Evolutionary conservation across 64 coral and sea anemone species (phyloP), one percentile per base, ranked within the genome.

Genomic region (Hydrozoanthus tunicans): DNA sequence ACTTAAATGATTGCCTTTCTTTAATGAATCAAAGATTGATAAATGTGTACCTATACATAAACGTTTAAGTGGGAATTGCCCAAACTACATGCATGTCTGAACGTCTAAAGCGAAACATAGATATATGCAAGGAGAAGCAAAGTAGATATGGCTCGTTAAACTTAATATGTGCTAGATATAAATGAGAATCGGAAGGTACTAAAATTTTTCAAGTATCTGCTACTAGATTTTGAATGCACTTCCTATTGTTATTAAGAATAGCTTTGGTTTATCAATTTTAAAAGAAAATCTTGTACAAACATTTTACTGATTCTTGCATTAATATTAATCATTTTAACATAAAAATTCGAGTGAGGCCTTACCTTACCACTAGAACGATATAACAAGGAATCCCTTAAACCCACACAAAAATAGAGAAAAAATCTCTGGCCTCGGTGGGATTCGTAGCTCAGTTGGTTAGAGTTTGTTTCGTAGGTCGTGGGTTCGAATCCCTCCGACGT

Each of bases 31-130:
- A 1, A 89, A 71, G 81, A 76, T 95, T 7, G 81, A 88, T 61
- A 95, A 65, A 88, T 95, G 62, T 57, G 64, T 24, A 68, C 13
- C 89, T 63, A 73, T 95, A 68, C 89, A 91, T 54, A 95, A 92
- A 64, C 74, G 90, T 23, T 54, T 88, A 53, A 85, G 55, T 89
- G 81, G 93, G 20, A 56, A 81, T 57, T 89, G 61, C 23, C 77
- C 83, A 1, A 5, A 89, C 0, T 93, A 90, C 81, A 20, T 20
- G 20, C 0, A 70, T 93, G 58, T 17, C 23, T 14, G 83, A 79
- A 56, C 23, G 55, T 24, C 24, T 81, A 1, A 80, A 58, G 6
- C 52, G 5, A 90, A 82, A 93, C 53, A 58, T 9, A 23, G 78
- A 93, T 51, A 81, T 81, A 70, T 43, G 53, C 1, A 71, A n/a